Evolutionary conservation across 1,140 invertebrate species (phyloP).

Genomic region (Drosophila pandora): DNA sequence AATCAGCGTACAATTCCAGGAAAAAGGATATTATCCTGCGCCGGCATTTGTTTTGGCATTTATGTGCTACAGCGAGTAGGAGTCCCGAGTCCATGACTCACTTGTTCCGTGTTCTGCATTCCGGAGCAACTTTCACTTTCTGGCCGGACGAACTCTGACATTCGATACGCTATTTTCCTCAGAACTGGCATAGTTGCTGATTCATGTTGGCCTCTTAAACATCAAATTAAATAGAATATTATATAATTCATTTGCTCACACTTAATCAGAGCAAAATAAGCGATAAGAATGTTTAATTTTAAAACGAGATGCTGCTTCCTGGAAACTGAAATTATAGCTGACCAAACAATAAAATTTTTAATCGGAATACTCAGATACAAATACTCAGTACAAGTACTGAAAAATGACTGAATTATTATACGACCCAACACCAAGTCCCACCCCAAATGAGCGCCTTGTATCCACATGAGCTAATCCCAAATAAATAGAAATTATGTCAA

Average conservation of each 20-base stretch:
- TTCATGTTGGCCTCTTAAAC: constrained; percentile 21
- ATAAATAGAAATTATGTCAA: constrained; percentile 81
- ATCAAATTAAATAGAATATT: neutral
- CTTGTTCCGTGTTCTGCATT: constrained; percentile 32
- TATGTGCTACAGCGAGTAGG: constrained; percentile 18
- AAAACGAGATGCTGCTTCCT: neutral
- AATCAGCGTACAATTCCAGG: constrained; percentile 70
- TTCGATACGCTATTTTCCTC: constrained; percentile 56
- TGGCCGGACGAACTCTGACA: constrained; percentile 61
- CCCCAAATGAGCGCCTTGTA: constrained; percentile 11
- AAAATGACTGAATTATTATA: too few relatives aligned
- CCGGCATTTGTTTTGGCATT: constrained; percentile 76
- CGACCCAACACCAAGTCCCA: constrained; percentile 16
- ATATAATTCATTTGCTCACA: neutral
- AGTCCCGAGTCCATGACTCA: constrained; percentile 58
- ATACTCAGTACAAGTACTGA: too few relatives aligned
- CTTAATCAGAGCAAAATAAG: neutral
- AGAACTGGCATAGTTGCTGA: constrained; percentile 52
- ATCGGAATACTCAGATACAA: constrained; percentile 2
- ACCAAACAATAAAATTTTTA: too few relatives aligned
- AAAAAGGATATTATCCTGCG: constrained; percentile 79
- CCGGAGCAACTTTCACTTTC: constrained; percentile 60
- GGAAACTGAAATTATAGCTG: neutral
- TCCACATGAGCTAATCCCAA: constrained; percentile 56
- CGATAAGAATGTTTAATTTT: neutral